Base-by-base conservation (phyloP, 1,140 invertebrate species). In the Parapsyche elsis region DNA sequence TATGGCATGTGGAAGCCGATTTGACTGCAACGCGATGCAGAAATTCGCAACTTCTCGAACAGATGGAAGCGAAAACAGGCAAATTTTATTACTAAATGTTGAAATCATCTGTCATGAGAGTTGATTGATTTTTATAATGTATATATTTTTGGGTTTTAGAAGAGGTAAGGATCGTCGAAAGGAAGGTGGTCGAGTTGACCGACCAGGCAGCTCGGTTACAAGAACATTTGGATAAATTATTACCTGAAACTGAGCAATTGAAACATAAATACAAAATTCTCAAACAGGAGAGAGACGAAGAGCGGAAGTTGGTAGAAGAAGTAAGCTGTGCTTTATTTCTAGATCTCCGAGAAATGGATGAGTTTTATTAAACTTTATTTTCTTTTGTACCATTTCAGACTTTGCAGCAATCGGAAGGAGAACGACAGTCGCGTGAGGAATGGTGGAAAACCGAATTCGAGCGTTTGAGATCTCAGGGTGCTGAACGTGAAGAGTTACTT, bases 391-490 rank as follows among this genome's bases (percentile, higher is more conserved):
- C 0, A 0, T 75, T 57, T 75, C 16, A 75, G 73, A 75, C 73
- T 2, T 19, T 75, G 12, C 16, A 46, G 5, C 73, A 75, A 26
- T 9, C 26, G 0, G 77, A 0, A 38, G 67, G 71, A 19, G 67
- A 78, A 57, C 30, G 86, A 0, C 86, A 87, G 77, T 86, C 85
- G 10, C 87, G 86, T 67, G 87, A 87, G 44, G 74, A 84, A 30
- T 87, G 87, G 86, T 89, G 88, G 87, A 84, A 86, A 0, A 16
- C 81, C 0, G 88, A 88, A 1, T 88, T 88, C 85, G 88, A 89
- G 70, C 84, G 86, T 0, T 87, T 87, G 14, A 84, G 88, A 0
- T 87, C 87, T 1, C 87, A 88, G 45, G 88, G 87, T 0, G 88
- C 88, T 0, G 88, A 87, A n/a, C 79, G 87, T 1, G 88, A 88